Evolutionary conservation across 2,113 vertebrate species (phyloP), one percentile per base, ranked within the genome.

Genomic region (Axis porcinus): DNA sequence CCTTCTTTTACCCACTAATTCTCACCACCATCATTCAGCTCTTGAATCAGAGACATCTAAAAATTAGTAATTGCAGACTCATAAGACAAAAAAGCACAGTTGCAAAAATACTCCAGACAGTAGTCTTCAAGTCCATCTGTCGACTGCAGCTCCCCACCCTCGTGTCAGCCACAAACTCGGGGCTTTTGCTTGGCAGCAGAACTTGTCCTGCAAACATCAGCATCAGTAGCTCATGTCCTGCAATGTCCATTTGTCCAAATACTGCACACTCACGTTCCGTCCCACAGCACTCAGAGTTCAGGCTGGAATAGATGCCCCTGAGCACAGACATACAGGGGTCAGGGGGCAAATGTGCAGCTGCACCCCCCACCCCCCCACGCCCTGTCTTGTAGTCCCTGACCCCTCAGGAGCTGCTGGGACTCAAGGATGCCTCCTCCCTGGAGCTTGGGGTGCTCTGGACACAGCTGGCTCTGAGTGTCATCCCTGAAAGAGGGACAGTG

Each of bases 361-460:
- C 16, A 17, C 5, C 4, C 28, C 60, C 28, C 0, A 5, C 0
- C 13, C 14, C 16, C 8, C 3, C 21, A 23, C 52, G 1, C 55
- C 21, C 23, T 3, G 0, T 36, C 33, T 67, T 67, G 17, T 67
- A 67, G 33, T 67, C 64, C n/a, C n/a, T 67, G 64, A 67, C 17
- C 4, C 33, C 33, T 11, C 33, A 36, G 17, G 64, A 67, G 33
- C n/a, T 70, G 19, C 67, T 70, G n/a, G 67, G 67, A 70, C n/a
- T 70, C 67, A 70, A 40, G n/a, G 67, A 70, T 2, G 4, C n/a
- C n/a, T 12, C 5, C 67, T 23, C 19, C 19, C n/a, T 70, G 67
- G n/a, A 70, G 19, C n/a, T 40, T 40, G n/a, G 67, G 10, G n/a
- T 70, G 10, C 19, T 70, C n/a, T 36, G n/a, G 67, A 36, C 17